Evolutionary conservation across 2,113 vertebrate genomes (phyloP).

Genomic region (Brevimyrus niger): DNA sequence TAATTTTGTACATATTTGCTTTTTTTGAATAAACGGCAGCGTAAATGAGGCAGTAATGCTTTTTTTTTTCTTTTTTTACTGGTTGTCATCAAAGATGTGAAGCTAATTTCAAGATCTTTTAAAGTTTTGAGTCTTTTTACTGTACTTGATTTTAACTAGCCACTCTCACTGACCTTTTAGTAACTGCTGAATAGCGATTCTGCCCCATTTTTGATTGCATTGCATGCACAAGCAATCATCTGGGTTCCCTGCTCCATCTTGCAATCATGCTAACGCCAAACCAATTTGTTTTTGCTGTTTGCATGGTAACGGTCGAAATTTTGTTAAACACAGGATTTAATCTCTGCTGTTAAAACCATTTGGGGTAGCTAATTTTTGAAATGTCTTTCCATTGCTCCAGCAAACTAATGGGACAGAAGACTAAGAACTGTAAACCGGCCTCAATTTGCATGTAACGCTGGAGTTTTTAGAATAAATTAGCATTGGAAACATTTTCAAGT

Average conservation of each 20-base stretch:
- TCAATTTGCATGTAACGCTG: not conserved
- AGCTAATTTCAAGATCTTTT: not conserved
- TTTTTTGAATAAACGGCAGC: not conserved
- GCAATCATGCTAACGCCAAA: not conserved
- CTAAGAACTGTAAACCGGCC: not conserved
- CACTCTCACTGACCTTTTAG: not conserved
- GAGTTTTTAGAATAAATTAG: not conserved
- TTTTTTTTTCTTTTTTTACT: not conserved
- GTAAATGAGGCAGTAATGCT: not conserved
- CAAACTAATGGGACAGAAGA: not conserved
- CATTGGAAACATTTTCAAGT: not conserved
- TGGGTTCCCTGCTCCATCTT: not conserved
- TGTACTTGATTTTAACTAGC: not conserved
- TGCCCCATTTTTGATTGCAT: not conserved
- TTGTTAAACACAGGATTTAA: not conserved
- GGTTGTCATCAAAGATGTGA: not conserved
- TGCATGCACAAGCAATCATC: not conserved
- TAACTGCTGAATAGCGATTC: not conserved
- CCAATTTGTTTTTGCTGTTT: not conserved
- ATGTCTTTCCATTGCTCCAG: not conserved
- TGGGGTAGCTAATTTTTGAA: not conserved
- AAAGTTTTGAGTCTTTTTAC: not conserved
- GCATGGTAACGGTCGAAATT: not conserved
- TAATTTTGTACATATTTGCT: conserved; percentile 14
- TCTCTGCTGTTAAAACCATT: not conserved